Conservation (phyloP, 23 tunicate species). For the Ciona savignyi region DNA sequence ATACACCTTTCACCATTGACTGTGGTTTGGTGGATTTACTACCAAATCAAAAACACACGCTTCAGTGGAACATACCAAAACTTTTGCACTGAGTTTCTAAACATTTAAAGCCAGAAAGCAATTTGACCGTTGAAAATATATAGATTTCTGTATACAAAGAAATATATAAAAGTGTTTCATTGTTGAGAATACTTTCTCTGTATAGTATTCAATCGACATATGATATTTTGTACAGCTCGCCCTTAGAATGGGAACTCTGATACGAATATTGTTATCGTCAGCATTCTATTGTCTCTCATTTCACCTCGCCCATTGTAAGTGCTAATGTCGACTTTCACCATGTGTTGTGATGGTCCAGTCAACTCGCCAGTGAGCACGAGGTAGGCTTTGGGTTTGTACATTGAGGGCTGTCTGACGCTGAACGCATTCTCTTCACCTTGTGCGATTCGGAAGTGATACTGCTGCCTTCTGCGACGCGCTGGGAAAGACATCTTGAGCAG, state of each 20-base stretch:
- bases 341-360: conserved; percentile 53
- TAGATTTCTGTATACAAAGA: neutral
- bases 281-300: conserved; percentile 81
- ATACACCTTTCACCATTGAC: conserved; percentile 1
- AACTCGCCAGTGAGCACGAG: conserved; percentile 25
- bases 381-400: conserved; percentile 49
- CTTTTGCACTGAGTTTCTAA: no score
- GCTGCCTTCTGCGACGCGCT: conserved; percentile 65
- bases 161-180: no score
- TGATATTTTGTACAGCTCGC: neutral
- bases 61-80: neutral
- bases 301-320: conserved; percentile 64
- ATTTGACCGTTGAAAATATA: neutral
- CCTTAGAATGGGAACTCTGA: conserved; percentile 53
- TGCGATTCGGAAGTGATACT: conserved; percentile 55
- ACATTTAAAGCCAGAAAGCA: no score
- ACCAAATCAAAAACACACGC: neutral
- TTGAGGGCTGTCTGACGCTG: conserved; percentile 54
- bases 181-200: neutral
- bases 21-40: neutral
- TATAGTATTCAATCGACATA: neutral
- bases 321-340: conserved; percentile 72
- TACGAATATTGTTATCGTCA: conserved; percentile 52
- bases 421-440: conserved; percentile 49
- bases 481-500: conserved; percentile 49